Percentiles rank a stretch among this genome's conserved stretches.
Conservation (phyloP, 1,140 invertebrate species). For the Antheraea mylitta region DNA sequence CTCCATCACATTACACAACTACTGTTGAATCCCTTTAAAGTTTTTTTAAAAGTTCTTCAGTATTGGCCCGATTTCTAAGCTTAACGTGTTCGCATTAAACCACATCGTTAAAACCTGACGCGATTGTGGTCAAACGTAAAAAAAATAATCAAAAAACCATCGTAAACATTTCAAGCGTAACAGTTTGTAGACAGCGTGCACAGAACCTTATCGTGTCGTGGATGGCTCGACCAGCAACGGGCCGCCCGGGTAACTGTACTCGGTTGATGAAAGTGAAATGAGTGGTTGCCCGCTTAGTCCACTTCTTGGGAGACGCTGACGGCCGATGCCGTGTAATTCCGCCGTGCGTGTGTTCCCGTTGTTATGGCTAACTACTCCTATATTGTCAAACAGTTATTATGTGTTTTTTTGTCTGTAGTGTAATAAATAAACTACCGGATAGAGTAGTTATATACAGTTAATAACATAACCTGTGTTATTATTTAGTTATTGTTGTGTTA, state of each 20-base stretch:
- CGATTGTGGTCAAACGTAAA: neutral
- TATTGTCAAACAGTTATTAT: neutral
- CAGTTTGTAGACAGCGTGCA: slow-evolving; percentile 4
- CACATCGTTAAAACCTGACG: neutral
- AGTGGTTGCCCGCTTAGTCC: slow-evolving; percentile 30
- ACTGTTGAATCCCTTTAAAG: too few species aligned
- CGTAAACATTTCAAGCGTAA: neutral
- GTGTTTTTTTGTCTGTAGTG: neutral
- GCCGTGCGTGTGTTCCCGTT: slow-evolving; percentile 2
- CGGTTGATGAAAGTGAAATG: slow-evolving; percentile 28
- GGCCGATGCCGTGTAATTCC: slow-evolving; percentile 19
- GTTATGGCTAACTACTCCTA: neutral
- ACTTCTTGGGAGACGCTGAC: slow-evolving; percentile 20
- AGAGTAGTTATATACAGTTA: neutral
- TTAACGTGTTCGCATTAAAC: too few species aligned
- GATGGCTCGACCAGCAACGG: slow-evolving; percentile 17
- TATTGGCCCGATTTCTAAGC: too few species aligned
- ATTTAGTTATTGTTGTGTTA: too few species aligned
- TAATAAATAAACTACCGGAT: neutral
- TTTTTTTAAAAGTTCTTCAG: too few species aligned
- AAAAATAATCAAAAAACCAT: neutral
- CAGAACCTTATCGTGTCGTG: slow-evolving; percentile 17
- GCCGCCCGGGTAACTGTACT: slow-evolving; percentile 29
- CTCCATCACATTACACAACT: too few species aligned
- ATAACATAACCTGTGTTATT: too few species aligned